Base-by-base conservation (phyloP, 2,888 invertebrate species). In the Mythimna lalbum region DNA sequence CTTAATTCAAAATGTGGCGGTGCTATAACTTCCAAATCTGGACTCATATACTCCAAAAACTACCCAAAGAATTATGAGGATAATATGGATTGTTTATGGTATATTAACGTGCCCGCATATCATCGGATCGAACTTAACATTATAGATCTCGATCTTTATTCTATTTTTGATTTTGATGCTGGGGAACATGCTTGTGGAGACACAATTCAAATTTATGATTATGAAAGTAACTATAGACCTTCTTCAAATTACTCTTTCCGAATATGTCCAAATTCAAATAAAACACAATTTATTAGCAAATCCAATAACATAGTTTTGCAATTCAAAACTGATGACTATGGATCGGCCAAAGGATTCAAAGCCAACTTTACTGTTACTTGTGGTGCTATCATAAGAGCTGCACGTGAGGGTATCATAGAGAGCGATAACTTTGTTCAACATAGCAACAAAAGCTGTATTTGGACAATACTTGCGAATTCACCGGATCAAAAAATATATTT, bases 31-130 rank as follows among this genome's bases (percentile, higher is more conserved):
- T 90, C 97, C 0, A 91, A 94, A 1, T 93, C 94, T 6, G 99
- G 99, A 0, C 89, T 93, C 0, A 97, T 99, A 71, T 96, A 97
- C 84, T 98, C 99, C 0, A 97, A 98, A 14, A 98, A 98, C 88
- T 99, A 98, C 93, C 99, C 99, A 0, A 92, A 96, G 68, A 97
- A 97, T 86, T 99, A 99, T 93, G 97, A 98, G 1, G 92, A 94
- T 60, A 96, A 97, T 85, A 96, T 97, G 69, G 96, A 98, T 77
- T 99, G 99, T 88, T 96, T 97, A 65, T 99, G 98, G 98, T 90
- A 96, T 17, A 97, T 99, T 70, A 93, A 94, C 56, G 97, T 98
- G 1, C 96, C 97, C 59, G 87, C 90, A 73, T 96, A 97, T 92
- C 98, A 98, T 89, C 94, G 97, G 2, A 96, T 98, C 31, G 96